Percentiles rank a stretch among this genome's conserved stretches.
These are phyloP conservation scores for Porites lobata DNA, from an alignment of 92 coral and sea anemone species.

Conservation along the genomic window DNA sequence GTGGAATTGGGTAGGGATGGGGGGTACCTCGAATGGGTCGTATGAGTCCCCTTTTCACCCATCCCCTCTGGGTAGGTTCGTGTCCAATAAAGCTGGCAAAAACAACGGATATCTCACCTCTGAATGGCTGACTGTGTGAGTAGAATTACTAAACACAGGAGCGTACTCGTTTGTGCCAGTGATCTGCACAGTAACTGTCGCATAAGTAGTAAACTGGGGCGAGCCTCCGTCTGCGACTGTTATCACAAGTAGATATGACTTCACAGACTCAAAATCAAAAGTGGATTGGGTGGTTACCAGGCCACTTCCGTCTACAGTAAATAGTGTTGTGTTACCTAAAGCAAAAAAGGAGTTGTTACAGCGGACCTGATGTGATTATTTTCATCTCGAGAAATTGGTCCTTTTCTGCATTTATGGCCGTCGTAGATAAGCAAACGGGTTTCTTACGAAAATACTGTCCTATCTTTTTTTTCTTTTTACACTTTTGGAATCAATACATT, in stretches of 20 bases:
- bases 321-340: conserved; percentile 64
- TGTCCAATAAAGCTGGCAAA: background rate
- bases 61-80: no score
- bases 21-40: no score
- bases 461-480: no score
- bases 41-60: no score
- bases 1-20: no score
- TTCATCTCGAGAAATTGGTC: no score
- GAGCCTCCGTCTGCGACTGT: conserved; percentile 75
- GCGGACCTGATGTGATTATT: background rate
- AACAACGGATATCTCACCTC: conserved; percentile 48
- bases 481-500: no score
- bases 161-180: conserved; percentile 67
- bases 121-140: conserved; percentile 55
- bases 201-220: conserved; percentile 46
- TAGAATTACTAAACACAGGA: conserved; percentile 64
- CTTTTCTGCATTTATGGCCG: no score
- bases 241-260: conserved; percentile 64
- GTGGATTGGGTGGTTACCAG: conserved; percentile 58
- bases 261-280: conserved; percentile 67
- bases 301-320: conserved; percentile 63
- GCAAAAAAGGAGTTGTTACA: background rate
- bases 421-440: no score
- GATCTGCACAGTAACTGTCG: conserved; percentile 63
- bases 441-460: no score